These are phyloP conservation scores for Bothrops jararaca DNA, from an alignment of 2,113 vertebrate genomes.

Conservation along the genomic window DNA sequence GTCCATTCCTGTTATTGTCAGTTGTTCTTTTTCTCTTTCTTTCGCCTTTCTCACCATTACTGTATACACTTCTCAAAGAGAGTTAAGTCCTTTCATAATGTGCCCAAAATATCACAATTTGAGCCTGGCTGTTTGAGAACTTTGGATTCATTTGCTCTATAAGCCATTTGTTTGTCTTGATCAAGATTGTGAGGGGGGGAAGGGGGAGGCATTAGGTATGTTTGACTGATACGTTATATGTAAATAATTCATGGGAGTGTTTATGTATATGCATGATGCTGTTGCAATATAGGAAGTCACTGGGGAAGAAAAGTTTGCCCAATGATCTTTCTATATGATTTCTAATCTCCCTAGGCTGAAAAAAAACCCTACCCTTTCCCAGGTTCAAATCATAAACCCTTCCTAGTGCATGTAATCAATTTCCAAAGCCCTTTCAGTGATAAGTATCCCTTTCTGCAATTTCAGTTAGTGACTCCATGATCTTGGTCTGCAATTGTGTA, in stretches of 20 bases:
- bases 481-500: neutral
- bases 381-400: neutral
- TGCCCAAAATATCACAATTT: neutral
- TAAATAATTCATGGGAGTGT: neutral
- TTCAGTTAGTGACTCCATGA: neutral
- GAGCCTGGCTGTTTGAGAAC: neutral
- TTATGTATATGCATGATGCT: neutral
- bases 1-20: neutral
- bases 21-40: neutral
- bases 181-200: neutral
- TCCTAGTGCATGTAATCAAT: neutral
- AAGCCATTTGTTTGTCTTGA: neutral
- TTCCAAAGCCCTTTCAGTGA: neutral
- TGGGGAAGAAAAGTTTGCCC: neutral
- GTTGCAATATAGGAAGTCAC: neutral
- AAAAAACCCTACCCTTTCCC: neutral
- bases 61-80: neutral
- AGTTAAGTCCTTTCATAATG: neutral
- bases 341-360: neutral
- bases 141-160: neutral
- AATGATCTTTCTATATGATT: neutral
- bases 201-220: neutral
- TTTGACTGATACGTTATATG: neutral
- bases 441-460: neutral
- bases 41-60: neutral